A percentile compares a stretch with the other conserved stretches of the same genome.
Evolutionary conservation across 2,113 vertebrate genomes (phyloP).

Genomic region (rabbit (Oryctolagus cuniculus)): DNA sequence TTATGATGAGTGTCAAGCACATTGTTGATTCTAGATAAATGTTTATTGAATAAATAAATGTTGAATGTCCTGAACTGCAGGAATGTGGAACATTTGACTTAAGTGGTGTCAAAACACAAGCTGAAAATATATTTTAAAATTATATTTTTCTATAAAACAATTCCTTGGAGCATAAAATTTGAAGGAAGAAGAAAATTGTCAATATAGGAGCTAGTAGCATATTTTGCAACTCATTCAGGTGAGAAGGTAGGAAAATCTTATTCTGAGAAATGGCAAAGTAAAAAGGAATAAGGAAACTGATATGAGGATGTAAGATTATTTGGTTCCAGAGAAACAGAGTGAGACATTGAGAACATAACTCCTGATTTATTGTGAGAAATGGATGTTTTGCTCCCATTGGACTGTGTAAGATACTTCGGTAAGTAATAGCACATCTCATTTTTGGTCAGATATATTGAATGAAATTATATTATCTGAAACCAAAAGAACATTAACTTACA

Average conservation of each 20-base stretch:
- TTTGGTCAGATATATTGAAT: background rate
- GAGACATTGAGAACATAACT: background rate
- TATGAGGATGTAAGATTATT: background rate
- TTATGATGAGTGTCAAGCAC: background rate
- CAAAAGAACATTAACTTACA: background rate
- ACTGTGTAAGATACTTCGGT: background rate
- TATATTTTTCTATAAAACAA: background rate
- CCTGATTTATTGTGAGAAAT: background rate
- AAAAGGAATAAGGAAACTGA: background rate
- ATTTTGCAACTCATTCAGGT: conserved; percentile 21
- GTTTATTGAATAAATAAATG: conserved; percentile 47
- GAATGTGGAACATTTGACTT: background rate
- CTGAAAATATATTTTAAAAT: conserved; percentile 36
- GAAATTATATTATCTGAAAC: background rate
- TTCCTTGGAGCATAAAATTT: background rate
- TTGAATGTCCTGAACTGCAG: background rate
- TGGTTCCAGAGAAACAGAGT: background rate
- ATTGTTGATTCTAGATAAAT: conserved; percentile 57
- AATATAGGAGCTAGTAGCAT: background rate
- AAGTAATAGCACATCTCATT: background rate
- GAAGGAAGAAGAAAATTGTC: background rate
- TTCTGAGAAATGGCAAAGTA: background rate
- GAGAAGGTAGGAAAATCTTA: background rate
- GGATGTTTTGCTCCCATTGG: background rate
- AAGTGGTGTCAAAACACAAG: conserved; percentile 26